phyloP scores from a whole-genome alignment of 2,888 invertebrate genomes.

The Monoplex corrugatus region DNA sequence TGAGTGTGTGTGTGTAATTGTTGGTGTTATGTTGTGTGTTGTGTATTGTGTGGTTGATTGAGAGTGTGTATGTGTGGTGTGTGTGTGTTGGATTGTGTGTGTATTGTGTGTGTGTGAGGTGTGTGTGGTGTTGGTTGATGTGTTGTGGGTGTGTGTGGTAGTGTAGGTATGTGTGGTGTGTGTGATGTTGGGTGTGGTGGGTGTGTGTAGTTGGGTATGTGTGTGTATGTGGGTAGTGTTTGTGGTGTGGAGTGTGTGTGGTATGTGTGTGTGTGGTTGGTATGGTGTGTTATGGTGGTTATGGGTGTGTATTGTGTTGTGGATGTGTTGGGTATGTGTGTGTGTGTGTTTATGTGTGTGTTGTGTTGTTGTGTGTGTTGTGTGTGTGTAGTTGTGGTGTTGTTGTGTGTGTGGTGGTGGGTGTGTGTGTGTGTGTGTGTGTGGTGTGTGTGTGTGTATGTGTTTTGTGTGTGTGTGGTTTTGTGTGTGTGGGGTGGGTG shows the following conservation, averaged over 20 bases:
- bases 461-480: too few relatives aligned
- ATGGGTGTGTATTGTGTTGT: too few relatives aligned
- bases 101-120: neutral
- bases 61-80: neutral
- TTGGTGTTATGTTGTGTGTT: neutral
- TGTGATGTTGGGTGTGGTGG: neutral
- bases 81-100: neutral
- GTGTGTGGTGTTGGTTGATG: neutral
- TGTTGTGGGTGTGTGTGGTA: neutral
- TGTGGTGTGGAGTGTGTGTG: neutral
- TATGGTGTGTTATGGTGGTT: too few relatives aligned
- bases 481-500: too few relatives aligned
- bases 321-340: too few relatives aligned
- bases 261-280: neutral
- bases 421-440: too few relatives aligned
- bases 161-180: neutral
- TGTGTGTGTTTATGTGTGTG: too few relatives aligned
- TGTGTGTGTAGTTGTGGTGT: too few relatives aligned
- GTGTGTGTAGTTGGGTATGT: neutral
- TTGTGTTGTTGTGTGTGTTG: too few relatives aligned
- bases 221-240: neutral
- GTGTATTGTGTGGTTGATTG: neutral
- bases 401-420: too few relatives aligned
- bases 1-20: neutral
- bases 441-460: too few relatives aligned